Conservation (phyloP, 2,888 invertebrate genomes). For the Drosophila formosana region DNA sequence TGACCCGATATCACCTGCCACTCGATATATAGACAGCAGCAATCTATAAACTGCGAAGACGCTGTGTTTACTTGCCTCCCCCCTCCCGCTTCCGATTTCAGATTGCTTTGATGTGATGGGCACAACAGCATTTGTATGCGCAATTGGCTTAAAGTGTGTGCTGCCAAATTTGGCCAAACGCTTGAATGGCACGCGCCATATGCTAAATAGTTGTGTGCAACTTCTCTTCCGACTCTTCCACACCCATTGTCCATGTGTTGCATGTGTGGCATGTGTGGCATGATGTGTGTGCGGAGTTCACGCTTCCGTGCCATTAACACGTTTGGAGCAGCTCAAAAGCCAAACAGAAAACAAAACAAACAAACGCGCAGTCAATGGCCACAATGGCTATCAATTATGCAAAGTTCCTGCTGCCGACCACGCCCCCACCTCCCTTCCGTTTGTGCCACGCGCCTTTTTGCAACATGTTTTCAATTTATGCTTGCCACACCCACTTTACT, state of each 20-base stretch:
- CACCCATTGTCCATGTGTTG: slow-evolving; percentile 18
- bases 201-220: slow-evolving; percentile 58
- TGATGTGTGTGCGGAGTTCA: slow-evolving; percentile 52
- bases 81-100: background rate
- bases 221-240: slow-evolving; percentile 2
- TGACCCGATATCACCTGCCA: slow-evolving; percentile 81
- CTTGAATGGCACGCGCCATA: slow-evolving; percentile 80
- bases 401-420: slow-evolving; percentile 64
- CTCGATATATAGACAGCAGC: slow-evolving; percentile 20
- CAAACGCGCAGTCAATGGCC: slow-evolving; percentile 48
- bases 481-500: slow-evolving; percentile 57
- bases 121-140: slow-evolving; percentile 54
- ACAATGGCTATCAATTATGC: slow-evolving; percentile 68
- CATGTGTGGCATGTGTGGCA: slow-evolving; percentile 28
- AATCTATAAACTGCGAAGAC: slow-evolving; percentile 43
- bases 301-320: slow-evolving; percentile 81
- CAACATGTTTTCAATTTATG: slow-evolving; percentile 64
- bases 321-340: slow-evolving; percentile 51
- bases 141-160: slow-evolving; percentile 49
- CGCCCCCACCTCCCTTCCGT: background rate
- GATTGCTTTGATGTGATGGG: slow-evolving; percentile 36
- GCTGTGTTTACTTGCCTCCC: slow-evolving; percentile 19
- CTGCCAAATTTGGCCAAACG: slow-evolving; percentile 74
- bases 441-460: slow-evolving; percentile 21
- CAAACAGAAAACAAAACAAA: slow-evolving; percentile 8